Base-by-base conservation (phyloP, 2,888 invertebrate genomes). In the Pollenia griseotomentosa region DNA sequence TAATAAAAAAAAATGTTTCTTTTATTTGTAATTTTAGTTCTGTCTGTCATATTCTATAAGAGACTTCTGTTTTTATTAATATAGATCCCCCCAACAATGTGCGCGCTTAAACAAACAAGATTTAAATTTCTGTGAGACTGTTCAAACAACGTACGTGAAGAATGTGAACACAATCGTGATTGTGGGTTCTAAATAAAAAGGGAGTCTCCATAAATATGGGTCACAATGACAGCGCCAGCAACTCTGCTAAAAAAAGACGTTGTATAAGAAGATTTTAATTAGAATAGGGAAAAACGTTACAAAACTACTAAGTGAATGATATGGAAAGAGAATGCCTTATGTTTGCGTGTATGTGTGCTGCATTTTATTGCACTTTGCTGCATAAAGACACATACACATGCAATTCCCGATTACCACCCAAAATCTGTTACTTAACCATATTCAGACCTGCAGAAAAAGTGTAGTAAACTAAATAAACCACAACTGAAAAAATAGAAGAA, bases 331-430 rank as follows among this genome's bases (percentile, higher is more conserved):
- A 59, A 51, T 51, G 42, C 46, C 44, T 57, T 73, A 10, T 23
- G 16, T 51, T 61, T 53, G 14, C 14, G n/a, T 42, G 44, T n/a
- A n/a, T 59, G 51, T 82, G 57, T 42, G 57, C 55, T 51, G 33
- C 11, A 68, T 70, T 70, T 42, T 40, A 70, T 61, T 79, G 59
- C 75, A 70, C 68, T 82, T 68, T 68, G 82, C 51, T 82, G 74
- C 75, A 82, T 74, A 68, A 53, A 33, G 40, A 16, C 44, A 40
- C 59, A 68, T 14, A 51, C 19, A 53, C 9, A 46, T 83, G 57
- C 66, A 59, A 82, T 59, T 73, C 73, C 85, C 85, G 59, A 68
- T 82, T 86, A 73, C 78, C 73, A 86, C 78, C 78, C 83, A 70
- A 86, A 74, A 63, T 86, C 57, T 70, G 73, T 86, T 77, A 82